Evolutionary conservation across 2,888 invertebrate genomes (phyloP), one percentile per base, ranked within the genome.

Genomic region (Notodonta dromedarius): DNA sequence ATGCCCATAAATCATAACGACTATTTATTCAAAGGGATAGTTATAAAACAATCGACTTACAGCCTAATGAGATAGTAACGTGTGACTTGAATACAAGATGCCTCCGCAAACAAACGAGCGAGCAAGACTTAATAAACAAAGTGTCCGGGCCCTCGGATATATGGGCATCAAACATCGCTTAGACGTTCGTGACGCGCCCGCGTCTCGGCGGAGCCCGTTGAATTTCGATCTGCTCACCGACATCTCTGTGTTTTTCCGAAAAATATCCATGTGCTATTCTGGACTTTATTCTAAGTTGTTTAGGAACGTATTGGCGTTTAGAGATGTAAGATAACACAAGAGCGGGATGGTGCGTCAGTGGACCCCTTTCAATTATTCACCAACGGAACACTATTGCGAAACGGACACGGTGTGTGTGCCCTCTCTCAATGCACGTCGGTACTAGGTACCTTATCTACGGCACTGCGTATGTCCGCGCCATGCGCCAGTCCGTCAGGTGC

Each of bases 311-410:
- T 64, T 64, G 65, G 65, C 69, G 63, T 70, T 73, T 60, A 62
- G 66, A 71, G 74, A 69, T 71, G 63, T 57, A 67, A 82, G 85
- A 85, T 85, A 84, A 76, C 77, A 82, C 76, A 78, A 76, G 77
- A 52, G 52, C 52, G 52, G 14, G 39, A 75, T 76, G 74, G 77
- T 83, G 80, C 83, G 83, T 79, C 81, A 74, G 77, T 63, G 73
- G 75, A 69, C 16, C 39, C 32, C 82, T 86, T 87, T 89, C 87
- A 89, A 87, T 88, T 86, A 89, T 89, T 88, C 85, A 88, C 84
- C 77, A 82, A 78, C 77, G 74, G 74, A 83, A 80, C 78, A 77
- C 80, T 82, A 83, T 83, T 83, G 80, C 80, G 71, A n/a, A n/a
- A n/a, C n/a, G 80, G 78, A 78, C 76, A 72, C 70, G 77, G 79